A percentile compares a stretch with the other conserved stretches of the same genome.
phyloP scores from a whole-genome alignment of 2,797 vertebrate species.

The Selene dorsalis region DNA sequence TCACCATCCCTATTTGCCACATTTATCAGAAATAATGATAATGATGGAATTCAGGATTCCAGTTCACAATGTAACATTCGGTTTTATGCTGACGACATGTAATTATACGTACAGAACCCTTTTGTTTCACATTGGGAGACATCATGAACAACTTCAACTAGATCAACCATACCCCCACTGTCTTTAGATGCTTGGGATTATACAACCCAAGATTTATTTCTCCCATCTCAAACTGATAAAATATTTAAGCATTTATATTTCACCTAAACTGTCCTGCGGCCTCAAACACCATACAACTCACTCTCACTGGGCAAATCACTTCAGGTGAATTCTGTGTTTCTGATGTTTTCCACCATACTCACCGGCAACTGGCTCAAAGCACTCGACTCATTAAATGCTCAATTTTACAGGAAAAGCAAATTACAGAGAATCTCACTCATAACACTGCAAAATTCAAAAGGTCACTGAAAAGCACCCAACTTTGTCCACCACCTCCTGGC shows the following conservation, averaged over 20 bases:
- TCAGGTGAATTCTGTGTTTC: slow-evolving; percentile 9
- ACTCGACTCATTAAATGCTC: not conserved
- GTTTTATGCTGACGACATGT: not conserved
- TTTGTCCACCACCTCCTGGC: not conserved
- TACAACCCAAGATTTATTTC: not conserved
- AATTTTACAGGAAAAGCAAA: slow-evolving; percentile 1
- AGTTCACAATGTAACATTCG: no score
- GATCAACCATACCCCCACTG: not conserved
- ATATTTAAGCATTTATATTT: not conserved
- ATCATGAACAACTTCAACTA: not conserved
- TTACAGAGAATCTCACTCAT: not conserved
- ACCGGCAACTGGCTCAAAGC: not conserved
- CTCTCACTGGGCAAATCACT: not conserved
- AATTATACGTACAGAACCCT: slow-evolving; percentile 2
- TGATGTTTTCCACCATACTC: not conserved
- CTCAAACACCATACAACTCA: not conserved
- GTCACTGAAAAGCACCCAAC: not conserved
- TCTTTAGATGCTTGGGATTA: not conserved
- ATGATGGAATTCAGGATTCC: no score
- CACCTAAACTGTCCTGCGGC: no score
- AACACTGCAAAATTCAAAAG: slow-evolving; percentile 1
- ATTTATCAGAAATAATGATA: no score
- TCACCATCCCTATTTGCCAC: no score
- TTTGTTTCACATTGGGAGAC: not conserved
- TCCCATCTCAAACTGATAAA: not conserved